These are phyloP conservation scores for Tor tambroides DNA, from an alignment of 2,113 vertebrate genomes.

Conservation along the genomic window DNA sequence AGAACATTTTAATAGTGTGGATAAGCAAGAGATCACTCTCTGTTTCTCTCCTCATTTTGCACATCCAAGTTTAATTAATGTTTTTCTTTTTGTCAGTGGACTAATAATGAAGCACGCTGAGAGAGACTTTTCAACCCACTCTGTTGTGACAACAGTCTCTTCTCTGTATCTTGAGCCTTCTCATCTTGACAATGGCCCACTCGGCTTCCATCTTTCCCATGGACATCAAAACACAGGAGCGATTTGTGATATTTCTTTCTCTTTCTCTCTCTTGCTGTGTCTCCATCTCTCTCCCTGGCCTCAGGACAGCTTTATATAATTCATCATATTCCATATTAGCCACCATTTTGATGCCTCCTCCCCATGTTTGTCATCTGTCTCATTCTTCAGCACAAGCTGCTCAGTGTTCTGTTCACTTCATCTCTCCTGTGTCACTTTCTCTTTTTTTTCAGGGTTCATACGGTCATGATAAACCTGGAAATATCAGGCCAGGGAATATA, in stretches of 20 bases:
- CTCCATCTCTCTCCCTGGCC: conserved; percentile 25
- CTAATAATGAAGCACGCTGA: conserved; percentile 43
- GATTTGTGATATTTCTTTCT: conserved; percentile 14
- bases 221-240: conserved; percentile 20
- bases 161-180: neutral
- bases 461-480: neutral
- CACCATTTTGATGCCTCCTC: conserved; percentile 35
- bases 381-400: conserved; percentile 32
- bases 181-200: conserved; percentile 28
- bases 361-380: conserved; percentile 47
- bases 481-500: neutral
- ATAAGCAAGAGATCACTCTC: neutral
- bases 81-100: conserved; percentile 32
- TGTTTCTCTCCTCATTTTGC: conserved; percentile 33
- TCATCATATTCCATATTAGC: conserved; percentile 48
- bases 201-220: conserved; percentile 42
- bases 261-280: conserved; percentile 3
- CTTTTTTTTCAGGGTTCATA: neutral
- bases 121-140: conserved; percentile 22
- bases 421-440: conserved; percentile 15
- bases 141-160: conserved; percentile 37
- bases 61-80: conserved; percentile 42
- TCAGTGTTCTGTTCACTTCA: conserved; percentile 16
- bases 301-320: conserved; percentile 52
- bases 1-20: neutral